Base-by-base conservation (phyloP, 2,797 vertebrate genomes). In the Euthynnus affinis region DNA sequence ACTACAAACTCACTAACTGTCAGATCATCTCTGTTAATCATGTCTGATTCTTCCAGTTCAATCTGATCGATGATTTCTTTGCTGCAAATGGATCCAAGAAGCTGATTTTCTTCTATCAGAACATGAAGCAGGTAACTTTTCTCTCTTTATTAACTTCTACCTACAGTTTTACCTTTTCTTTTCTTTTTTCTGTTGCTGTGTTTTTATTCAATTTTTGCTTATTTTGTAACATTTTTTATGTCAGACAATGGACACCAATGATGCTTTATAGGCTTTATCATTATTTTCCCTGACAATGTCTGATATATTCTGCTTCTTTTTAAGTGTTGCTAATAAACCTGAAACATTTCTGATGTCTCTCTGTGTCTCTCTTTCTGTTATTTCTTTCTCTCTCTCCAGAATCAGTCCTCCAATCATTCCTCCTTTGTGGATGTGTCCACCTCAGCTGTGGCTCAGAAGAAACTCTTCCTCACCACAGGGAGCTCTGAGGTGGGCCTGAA, bases 91-190 rank as follows among this genome's bases (percentile, higher is more conserved):
- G 96, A 84, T 92, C 93, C 59, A 96, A 93, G 83, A 95, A 94
- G 78, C 87, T 97, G 64, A 88, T 96, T 37, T 96, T 97, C 92
- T 96, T 96, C 93, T 95, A 93, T 82, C 96, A 96, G 92, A 89
- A 84, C 46, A 20, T 86, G 18, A 88, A 72, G 20, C 86, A 89
- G 95, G 96, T 96, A 80, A 78, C 44, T 63, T 48, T 8, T 4
- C 25, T 32, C 15, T 29, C 44, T 73, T 4, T 3, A 17, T 4
- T 15, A 3, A 13, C 27, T 2, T 20, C 9, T 32, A 9, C 9
- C 0, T 3, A 6, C 7, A 42, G 1, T 22, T 37, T 22, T 1
- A 12, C 3, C 2, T 15, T 4, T 60, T 23, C 1, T 29, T 22
- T 17, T 1, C 32, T 3, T 48, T 6, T 29, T 42, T 4, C 17